Conservation (phyloP, 2,113 vertebrate genomes). For the Crotalus tigris region DNA sequence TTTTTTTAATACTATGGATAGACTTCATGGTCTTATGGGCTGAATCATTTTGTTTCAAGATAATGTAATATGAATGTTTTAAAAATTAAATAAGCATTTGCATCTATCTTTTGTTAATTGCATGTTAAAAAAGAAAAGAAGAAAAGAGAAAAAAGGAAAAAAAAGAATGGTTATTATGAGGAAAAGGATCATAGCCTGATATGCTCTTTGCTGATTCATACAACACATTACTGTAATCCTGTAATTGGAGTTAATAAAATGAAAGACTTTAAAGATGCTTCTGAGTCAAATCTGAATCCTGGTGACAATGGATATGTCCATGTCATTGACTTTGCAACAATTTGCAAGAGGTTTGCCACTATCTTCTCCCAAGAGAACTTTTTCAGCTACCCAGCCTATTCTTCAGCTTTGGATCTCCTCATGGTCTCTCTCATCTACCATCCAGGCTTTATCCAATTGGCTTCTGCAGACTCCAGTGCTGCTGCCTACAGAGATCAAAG, state of each 20-base stretch:
- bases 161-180: not conserved
- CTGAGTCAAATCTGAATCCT: not conserved
- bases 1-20: not conserved
- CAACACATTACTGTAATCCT: not conserved
- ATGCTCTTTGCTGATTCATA: not conserved
- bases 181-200: not conserved
- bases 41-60: not conserved
- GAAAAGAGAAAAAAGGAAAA: too few species aligned
- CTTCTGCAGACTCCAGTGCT: not conserved
- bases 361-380: not conserved
- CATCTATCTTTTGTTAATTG: not conserved
- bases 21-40: not conserved
- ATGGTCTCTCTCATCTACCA: not conserved
- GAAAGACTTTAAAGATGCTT: not conserved
- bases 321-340: not conserved
- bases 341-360: not conserved
- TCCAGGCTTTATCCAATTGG: not conserved
- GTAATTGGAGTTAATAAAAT: not conserved
- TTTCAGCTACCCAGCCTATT: not conserved
- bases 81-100: not conserved
- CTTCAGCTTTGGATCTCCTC: not conserved
- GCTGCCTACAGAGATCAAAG: not conserved
- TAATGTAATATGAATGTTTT: not conserved
- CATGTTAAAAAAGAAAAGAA: not conserved
- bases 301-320: not conserved